Evolutionary conservation across 2,888 invertebrate species (phyloP), one percentile per base, ranked within the genome.

Genomic region (Drosophila melanosoma): DNA sequence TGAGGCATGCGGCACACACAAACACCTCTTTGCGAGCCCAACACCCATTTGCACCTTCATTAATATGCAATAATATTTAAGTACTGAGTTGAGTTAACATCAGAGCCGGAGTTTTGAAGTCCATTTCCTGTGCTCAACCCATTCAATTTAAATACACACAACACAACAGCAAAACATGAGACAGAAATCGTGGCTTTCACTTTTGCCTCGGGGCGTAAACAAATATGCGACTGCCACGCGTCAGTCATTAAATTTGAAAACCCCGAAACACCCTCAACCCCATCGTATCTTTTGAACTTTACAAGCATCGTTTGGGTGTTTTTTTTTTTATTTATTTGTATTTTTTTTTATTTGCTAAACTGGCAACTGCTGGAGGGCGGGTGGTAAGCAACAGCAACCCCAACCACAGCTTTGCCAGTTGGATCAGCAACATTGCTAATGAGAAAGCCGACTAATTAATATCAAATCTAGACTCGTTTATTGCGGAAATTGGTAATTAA

Each of bases 401-500:
- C 17, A n/a, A 48, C 8, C 29, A 63, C 1, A 23, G 45, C 33
- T 51, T 53, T 35, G 45, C n/a, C 33, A 67, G 61, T 33, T 58
- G 52, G 56, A 49, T 60, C 32, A 38, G 36, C 38, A 56, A 69
- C 49, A 42, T 60, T 69, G 69, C 81, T 83, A 86, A 83, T 83
- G 82, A 79, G 87, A 54, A 63, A 56, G 62, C 54, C 54, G 56
- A 69, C 70, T 67, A 79, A 81, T 82, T 82, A 78, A 75, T 81
- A 70, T 73, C 60, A 68, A 66, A 69, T 69, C 40, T 53, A 61
- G 60, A 69, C 49, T 52, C 42, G 69, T 81, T 81, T 87, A 83
- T 83, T 87, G 58, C 75, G 87, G 79, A 83, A 76, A 87, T 87
- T 87, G 83, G 64, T 75, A 83, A 83, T 86, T 83, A 80, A 40